Evolutionary conservation across 2,888 invertebrate species (phyloP), one percentile per base, ranked within the genome.

Genomic region (Drosophila aldrichi): DNA sequence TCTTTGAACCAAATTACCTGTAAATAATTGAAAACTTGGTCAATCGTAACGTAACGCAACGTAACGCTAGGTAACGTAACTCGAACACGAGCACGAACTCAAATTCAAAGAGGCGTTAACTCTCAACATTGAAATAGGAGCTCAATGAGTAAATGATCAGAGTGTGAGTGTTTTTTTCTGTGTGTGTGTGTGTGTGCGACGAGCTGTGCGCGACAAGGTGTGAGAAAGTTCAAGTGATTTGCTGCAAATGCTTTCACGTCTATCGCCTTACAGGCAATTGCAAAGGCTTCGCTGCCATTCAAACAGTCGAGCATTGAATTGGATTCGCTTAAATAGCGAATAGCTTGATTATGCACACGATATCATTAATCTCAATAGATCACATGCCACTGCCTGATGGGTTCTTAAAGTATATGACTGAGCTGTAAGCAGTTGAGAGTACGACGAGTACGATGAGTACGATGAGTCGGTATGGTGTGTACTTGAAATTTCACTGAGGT

Each of bases 1-100:
- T 95, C 95, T 85, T 95, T 94, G 92, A 95, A 95, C 95, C 95
- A 95, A 83, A 95, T 93, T 76, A 95, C 95, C 95, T 95, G 93
- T 87, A 87, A 87, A 87, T 87, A 88, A 87, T 87, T 87, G 88
- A 87, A 87, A 88, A 88, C 70, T 87, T 79, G 77, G 81, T 79
- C 81, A 81, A 79, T 81, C 71, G 79, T 62, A 71, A 77, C 59
- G 46, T 36, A 36, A 36, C 34, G 36, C 3, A 46, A 25, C 48
- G 48, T 34, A 34, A 34, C 34, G 36, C n/a, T n/a, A n/a, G n/a
- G n/a, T 12, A 46, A 25, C 48, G 48, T 46, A 46, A 25, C 46
- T 46, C 18, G 48, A 49, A 71, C 67, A 25, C 32, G 29, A 29
- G 29, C 29, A 29, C 29, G 32, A 43, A 56, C 34, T 16, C 16